These are phyloP conservation scores for Thumatha senex DNA, from an alignment of 2,888 invertebrate genomes.

Conservation along the genomic window DNA sequence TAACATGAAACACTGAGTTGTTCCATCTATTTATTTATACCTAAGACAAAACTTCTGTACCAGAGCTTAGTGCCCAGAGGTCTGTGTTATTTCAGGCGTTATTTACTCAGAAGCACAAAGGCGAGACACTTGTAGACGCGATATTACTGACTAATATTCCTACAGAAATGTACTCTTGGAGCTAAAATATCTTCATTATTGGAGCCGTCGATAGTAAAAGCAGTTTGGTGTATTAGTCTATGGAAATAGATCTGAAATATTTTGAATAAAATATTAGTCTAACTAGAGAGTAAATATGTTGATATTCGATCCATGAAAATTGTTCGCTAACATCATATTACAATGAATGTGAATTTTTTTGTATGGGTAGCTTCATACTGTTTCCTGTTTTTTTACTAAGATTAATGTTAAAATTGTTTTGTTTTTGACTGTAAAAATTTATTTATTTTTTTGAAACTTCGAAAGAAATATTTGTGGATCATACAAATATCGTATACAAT, in stretches of 20 bases:
- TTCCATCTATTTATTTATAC: not conserved
- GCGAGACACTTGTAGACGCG: not conserved
- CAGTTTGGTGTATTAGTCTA: not conserved
- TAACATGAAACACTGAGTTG: not conserved
- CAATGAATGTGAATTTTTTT: too few relatives aligned
- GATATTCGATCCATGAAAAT: too few relatives aligned
- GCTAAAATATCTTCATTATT: not conserved
- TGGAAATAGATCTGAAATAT: not conserved
- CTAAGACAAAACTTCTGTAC: not conserved
- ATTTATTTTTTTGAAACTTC: too few relatives aligned
- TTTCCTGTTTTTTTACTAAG: too few relatives aligned
- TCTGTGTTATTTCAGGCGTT: not conserved
- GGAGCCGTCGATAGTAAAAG: too few relatives aligned
- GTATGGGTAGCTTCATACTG: too few relatives aligned
- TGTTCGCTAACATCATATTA: too few relatives aligned
- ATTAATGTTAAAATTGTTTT: too few relatives aligned
- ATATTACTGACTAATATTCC: not conserved
- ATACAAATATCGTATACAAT: not conserved
- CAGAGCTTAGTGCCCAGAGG: not conserved
- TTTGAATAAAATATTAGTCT: not conserved
- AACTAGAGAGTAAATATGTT: not conserved
- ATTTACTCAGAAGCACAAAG: slow-evolving; percentile 1
- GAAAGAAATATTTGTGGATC: too few relatives aligned
- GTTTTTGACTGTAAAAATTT: too few relatives aligned
- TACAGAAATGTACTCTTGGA: not conserved